A percentile compares a stretch with the other conserved stretches of the same genome.
Evolutionary conservation across 2,113 vertebrate genomes (phyloP).

Genomic region (Balaenoptera acutorostrata): DNA sequence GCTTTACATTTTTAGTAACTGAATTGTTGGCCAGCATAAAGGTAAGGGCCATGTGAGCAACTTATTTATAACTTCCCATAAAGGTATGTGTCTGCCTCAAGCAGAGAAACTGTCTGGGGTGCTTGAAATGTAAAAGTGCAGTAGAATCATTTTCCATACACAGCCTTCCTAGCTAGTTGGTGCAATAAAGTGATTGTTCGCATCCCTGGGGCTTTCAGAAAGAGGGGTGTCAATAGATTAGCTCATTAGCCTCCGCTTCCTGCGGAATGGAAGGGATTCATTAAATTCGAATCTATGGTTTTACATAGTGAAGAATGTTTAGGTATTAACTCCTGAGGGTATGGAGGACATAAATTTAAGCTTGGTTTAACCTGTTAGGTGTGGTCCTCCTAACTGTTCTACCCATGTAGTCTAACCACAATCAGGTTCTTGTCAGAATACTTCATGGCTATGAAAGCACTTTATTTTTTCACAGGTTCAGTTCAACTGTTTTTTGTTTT

Average conservation of each 20-base stretch:
- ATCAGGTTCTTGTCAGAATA: background rate
- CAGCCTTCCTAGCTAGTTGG: constrained; percentile 25
- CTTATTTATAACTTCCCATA: constrained; percentile 74
- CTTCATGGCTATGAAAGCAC: constrained; percentile 3
- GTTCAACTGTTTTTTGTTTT: background rate
- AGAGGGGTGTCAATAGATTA: constrained; percentile 25
- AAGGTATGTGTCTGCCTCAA: constrained; percentile 73
- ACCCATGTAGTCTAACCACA: background rate
- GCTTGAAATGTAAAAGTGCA: constrained; percentile 61
- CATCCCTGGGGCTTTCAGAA: constrained; percentile 42
- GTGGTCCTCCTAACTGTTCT: background rate
- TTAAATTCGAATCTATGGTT: constrained; percentile 3
- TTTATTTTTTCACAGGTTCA: constrained; percentile 48
- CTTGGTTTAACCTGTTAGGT: constrained; percentile 24
- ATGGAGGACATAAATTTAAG: background rate
- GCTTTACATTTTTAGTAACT: constrained; percentile 77
- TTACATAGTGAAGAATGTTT: background rate
- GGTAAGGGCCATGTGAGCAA: constrained; percentile 73
- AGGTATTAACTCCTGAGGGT: background rate
- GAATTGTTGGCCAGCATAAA: constrained; percentile 76
- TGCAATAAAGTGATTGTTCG: constrained; percentile 13
- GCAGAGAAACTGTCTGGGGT: constrained; percentile 67
- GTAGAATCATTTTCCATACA: constrained; percentile 60
- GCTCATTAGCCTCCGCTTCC: background rate
- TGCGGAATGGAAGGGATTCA: background rate